Percentiles rank a stretch among this genome's conserved stretches.
Conservation (phyloP, 2,113 vertebrate genomes). For the Halcyon senegalensis region DNA sequence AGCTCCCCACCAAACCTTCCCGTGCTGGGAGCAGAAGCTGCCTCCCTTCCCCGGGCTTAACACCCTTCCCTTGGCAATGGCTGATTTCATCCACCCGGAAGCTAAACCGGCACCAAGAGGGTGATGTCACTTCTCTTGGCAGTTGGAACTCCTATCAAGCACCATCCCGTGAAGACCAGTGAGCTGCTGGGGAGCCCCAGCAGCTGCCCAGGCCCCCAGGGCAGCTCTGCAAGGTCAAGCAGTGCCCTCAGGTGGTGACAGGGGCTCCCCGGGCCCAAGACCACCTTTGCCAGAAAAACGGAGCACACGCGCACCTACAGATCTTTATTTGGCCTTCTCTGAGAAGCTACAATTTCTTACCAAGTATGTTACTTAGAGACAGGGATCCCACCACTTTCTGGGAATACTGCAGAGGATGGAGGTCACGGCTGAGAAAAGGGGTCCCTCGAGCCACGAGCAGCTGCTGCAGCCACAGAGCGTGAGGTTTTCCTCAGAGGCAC, state of each 20-base stretch:
- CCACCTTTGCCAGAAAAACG: fast-evolving
- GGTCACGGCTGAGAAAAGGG: fast-evolving
- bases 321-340: neutral
- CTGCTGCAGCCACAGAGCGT: neutral
- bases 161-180: fast-evolving
- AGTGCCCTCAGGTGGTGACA: conserved; percentile 28
- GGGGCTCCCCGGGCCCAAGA: fast-evolving
- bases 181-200: neutral
- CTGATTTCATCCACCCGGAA: neutral
- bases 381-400: fast-evolving
- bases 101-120: neutral
- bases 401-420: fast-evolving
- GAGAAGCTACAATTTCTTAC: neutral
- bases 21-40: neutral
- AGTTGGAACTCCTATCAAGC: neutral
- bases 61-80: fast-evolving
- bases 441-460: neutral
- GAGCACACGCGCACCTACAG: neutral
- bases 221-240: neutral
- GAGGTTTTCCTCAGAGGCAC: neutral
- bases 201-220: neutral
- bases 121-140: neutral
- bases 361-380: fast-evolving
- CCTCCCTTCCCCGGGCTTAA: fast-evolving
- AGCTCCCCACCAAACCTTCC: fast-evolving